phyloP scores from a whole-genome alignment of 1,140 invertebrate genomes.

The Neodiprion lecontei region DNA sequence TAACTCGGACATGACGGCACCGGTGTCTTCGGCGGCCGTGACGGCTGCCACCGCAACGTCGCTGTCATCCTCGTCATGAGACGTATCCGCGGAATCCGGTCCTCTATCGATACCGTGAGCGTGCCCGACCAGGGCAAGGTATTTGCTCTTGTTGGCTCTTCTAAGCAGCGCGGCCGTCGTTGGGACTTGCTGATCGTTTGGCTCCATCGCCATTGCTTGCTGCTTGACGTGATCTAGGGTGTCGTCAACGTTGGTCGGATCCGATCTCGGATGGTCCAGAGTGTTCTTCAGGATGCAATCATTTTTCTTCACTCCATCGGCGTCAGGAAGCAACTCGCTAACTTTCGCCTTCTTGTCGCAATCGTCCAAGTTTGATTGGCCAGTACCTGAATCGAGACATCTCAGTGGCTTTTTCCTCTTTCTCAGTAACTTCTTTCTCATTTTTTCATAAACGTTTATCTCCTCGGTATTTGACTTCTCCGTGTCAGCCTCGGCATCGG shows the following conservation, averaged over 20 bases:
- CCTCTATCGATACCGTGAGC: constrained; percentile 39
- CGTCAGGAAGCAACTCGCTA: background rate
- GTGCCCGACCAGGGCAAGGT: constrained; percentile 46
- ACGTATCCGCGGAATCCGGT: constrained; percentile 52
- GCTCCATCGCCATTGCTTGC: constrained; percentile 47
- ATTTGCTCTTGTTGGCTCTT: constrained; percentile 43
- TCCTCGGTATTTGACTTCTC: constrained; percentile 63
- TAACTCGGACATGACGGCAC: constrained; percentile 61
- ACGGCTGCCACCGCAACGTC: constrained; percentile 51
- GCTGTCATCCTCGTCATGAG: constrained; percentile 57
- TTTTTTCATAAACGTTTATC: constrained; percentile 49
- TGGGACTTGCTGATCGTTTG: constrained; percentile 48
- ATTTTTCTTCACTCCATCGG: background rate
- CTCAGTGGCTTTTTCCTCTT: constrained; percentile 56
- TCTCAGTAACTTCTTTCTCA: constrained; percentile 55
- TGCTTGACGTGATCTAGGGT: constrained; percentile 52
- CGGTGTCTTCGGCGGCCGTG: constrained; percentile 46
- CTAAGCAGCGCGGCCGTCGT: constrained; percentile 37
- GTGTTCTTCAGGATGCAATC: background rate
- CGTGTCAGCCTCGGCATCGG: constrained; percentile 60
- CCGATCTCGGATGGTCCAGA: background rate
- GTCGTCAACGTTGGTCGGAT: constrained; percentile 35
- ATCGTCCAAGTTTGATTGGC: background rate
- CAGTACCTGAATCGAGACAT: constrained; percentile 24
- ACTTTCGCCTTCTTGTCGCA: background rate